A percentile compares a stretch with the other conserved stretches of the same genome.
Conservation (phyloP, 2,113 vertebrate species). For the Glaucomys volans region DNA sequence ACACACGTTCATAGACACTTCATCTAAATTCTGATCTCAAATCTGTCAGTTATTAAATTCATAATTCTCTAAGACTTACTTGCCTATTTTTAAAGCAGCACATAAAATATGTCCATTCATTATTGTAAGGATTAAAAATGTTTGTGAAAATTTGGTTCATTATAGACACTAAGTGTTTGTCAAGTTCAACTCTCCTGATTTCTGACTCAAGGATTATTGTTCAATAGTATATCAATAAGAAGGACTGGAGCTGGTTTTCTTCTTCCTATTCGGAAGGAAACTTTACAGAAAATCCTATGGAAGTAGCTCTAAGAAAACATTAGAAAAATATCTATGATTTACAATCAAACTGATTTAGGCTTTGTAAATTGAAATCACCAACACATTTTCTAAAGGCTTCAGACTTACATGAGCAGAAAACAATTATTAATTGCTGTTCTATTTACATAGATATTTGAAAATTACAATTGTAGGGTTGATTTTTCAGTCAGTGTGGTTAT, state of each 20-base stretch:
- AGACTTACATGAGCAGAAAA: not conserved
- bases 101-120: not conserved
- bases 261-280: not conserved
- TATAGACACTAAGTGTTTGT: not conserved
- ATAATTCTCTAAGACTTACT: not conserved
- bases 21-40: not conserved
- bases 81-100: not conserved
- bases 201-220: not conserved
- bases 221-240: not conserved
- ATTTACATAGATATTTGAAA: not conserved
- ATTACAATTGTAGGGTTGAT: not conserved
- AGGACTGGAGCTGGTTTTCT: not conserved
- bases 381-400: not conserved
- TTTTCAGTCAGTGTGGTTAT: not conserved
- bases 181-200: constrained; percentile 14
- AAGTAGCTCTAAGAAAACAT: not conserved
- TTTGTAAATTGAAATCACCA: constrained; percentile 36
- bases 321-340: not conserved
- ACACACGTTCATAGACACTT: not conserved
- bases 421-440: constrained; percentile 1
- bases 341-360: not conserved
- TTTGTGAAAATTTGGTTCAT: not conserved
- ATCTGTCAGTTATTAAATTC: not conserved
- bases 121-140: not conserved
- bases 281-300: not conserved